A percentile compares a stretch with the other conserved stretches of the same genome.
Conservation (phyloP, 2,888 invertebrate genomes). For the Lysandra coridon region DNA sequence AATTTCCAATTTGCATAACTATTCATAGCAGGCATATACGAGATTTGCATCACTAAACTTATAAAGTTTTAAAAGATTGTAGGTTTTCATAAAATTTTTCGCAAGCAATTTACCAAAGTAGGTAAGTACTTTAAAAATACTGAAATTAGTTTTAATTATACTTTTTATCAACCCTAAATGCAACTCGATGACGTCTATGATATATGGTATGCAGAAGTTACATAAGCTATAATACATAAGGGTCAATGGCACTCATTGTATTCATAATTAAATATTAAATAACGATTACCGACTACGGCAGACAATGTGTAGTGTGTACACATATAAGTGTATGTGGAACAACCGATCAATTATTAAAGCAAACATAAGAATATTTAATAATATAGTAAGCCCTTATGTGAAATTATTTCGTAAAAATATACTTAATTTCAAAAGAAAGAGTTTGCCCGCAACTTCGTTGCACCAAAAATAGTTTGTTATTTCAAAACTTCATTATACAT, state of each 20-base stretch:
- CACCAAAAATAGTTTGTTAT: no score
- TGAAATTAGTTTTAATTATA: no score
- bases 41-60: no score
- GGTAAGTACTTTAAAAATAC: no score
- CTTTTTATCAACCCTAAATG: no score
- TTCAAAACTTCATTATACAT: no score
- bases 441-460: no score
- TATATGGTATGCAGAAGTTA: background rate
- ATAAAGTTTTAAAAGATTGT: no score
- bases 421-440: background rate
- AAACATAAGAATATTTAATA: background rate
- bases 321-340: slow-evolving; percentile 16
- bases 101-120: no score
- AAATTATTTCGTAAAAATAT: background rate
- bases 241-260: slow-evolving; percentile 29
- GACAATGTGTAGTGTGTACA: background rate
- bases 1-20: no score
- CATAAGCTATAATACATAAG: slow-evolving; percentile 18
- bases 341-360: background rate
- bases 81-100: no score
- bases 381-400: background rate
- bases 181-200: background rate
- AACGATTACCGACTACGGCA: slow-evolving; percentile 11
- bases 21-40: no score
- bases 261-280: slow-evolving; percentile 27